These are phyloP conservation scores for Tholera decimalis DNA, from an alignment of 2,888 invertebrate genomes.

Conservation along the genomic window DNA sequence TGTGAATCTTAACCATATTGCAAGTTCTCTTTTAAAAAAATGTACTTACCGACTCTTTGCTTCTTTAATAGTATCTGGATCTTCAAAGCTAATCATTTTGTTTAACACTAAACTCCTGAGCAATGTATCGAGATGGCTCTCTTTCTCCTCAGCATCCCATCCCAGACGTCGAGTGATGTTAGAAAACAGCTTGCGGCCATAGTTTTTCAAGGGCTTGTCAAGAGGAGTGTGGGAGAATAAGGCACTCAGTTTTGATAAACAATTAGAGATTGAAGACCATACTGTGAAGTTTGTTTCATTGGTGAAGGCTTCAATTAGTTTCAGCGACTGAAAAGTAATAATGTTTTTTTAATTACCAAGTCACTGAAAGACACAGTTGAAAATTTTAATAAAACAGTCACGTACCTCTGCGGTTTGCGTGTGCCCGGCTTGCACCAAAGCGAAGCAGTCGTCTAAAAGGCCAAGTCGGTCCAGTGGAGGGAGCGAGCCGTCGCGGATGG, in stretches of 20 bases:
- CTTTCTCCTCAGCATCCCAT: conserved; percentile 96
- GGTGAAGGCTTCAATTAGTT: conserved; percentile 96
- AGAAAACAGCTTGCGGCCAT: conserved; percentile 94
- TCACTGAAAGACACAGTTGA: neutral
- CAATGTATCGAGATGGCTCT: conserved; percentile 97
- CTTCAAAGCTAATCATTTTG: conserved; percentile 95
- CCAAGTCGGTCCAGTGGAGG: conserved; percentile 97
- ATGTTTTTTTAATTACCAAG: neutral
- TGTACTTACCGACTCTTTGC: conserved; percentile 93
- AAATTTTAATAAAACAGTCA: neutral
- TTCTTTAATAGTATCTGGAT: conserved; percentile 94
- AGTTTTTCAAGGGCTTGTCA: conserved; percentile 94
- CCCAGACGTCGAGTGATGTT: conserved; percentile 95
- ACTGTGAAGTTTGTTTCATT: conserved; percentile 98
- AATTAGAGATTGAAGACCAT: conserved; percentile 96
- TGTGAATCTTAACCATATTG: too few species aligned
- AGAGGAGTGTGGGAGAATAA: conserved; percentile 95
- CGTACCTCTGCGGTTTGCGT: conserved; percentile 94
- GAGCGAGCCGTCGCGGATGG: conserved; percentile 94
- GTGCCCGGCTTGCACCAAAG: conserved; percentile 97
- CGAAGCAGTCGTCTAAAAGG: conserved; percentile 97
- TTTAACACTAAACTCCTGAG: conserved; percentile 96
- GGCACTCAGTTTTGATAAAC: conserved; percentile 94
- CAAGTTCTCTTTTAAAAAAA: too few species aligned
- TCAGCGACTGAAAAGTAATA: conserved; percentile 89